Percentiles rank a stretch among this genome's conserved stretches.
These are phyloP conservation scores for Microcebus tavaratra DNA, from an alignment of 2,113 vertebrate species.

Conservation along the genomic window DNA sequence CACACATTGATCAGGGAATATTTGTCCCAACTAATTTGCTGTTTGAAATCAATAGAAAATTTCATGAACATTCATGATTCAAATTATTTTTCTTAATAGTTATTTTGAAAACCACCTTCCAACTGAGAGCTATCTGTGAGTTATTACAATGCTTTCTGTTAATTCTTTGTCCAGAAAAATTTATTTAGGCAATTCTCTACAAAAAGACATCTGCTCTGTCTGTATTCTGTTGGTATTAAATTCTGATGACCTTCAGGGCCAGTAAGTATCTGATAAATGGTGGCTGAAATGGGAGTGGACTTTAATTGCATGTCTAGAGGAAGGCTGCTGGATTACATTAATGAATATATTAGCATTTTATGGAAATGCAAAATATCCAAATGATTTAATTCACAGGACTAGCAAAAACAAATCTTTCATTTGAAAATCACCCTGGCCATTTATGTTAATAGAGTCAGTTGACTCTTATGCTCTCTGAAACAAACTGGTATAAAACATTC, in stretches of 20 bases:
- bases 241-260: constrained; percentile 74
- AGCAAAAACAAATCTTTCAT: constrained; percentile 67
- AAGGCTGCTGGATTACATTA: constrained; percentile 66
- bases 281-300: constrained; percentile 57
- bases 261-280: constrained; percentile 74
- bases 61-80: not conserved
- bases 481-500: constrained; percentile 51
- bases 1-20: not conserved
- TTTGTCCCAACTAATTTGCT: not conserved
- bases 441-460: constrained; percentile 60
- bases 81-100: not conserved
- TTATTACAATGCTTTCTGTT: constrained; percentile 40
- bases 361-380: constrained; percentile 71
- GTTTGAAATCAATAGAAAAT: constrained; percentile 46
- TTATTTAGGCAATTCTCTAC: constrained; percentile 58
- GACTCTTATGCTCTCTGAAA: constrained; percentile 41
- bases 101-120: constrained; percentile 62
- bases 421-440: constrained; percentile 61
- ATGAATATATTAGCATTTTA: constrained; percentile 70
- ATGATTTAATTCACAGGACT: constrained; percentile 42
- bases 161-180: constrained; percentile 59
- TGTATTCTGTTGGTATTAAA: constrained; percentile 49
- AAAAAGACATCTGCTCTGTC: constrained; percentile 51
- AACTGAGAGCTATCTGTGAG: constrained; percentile 4
- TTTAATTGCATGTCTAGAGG: constrained; percentile 69